Conservation (phyloP, 2,888 invertebrate genomes). For the Omphaloscelis lunosa region DNA sequence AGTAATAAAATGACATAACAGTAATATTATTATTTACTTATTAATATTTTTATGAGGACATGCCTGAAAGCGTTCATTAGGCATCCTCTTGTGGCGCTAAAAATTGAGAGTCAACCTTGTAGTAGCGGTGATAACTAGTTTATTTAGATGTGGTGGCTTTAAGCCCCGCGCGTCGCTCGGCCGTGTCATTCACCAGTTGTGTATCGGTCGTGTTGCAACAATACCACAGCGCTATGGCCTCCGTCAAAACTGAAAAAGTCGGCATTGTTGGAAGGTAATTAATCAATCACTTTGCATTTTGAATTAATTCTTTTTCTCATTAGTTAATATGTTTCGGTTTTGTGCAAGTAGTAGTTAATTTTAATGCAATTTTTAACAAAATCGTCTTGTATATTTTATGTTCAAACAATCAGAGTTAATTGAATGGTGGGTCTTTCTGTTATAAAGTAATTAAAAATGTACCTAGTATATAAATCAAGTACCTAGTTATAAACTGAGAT, state of each 20-base stretch:
- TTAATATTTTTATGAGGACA: not conserved
- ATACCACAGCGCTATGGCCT: constrained; percentile 76
- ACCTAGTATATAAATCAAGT: too few relatives aligned
- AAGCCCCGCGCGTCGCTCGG: constrained; percentile 61
- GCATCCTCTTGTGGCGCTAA: constrained; percentile 33
- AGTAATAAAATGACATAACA: not conserved
- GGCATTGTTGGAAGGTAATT: constrained; percentile 94
- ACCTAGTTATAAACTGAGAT: not conserved
- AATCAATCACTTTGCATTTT: constrained; percentile 24
- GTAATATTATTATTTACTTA: not conserved
- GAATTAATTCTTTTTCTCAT: not conserved
- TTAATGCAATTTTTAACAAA: not conserved
- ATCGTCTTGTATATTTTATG: not conserved
- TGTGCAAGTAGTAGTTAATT: not conserved
- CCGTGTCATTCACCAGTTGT: constrained; percentile 73
- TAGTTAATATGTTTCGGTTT: not conserved
- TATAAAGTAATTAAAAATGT: not conserved
- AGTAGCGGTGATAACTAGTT: constrained; percentile 71
- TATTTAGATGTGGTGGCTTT: constrained; percentile 66
- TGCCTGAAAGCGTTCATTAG: not conserved
- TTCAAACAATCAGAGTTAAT: not conserved
- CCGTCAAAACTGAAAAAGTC: constrained; percentile 92
- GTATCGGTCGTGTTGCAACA: constrained; percentile 66
- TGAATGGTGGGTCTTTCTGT: not conserved
- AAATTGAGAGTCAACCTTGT: constrained; percentile 64